phyloP scores from a whole-genome alignment of 1,140 invertebrate species.

The Oreohelix idahoensis region DNA sequence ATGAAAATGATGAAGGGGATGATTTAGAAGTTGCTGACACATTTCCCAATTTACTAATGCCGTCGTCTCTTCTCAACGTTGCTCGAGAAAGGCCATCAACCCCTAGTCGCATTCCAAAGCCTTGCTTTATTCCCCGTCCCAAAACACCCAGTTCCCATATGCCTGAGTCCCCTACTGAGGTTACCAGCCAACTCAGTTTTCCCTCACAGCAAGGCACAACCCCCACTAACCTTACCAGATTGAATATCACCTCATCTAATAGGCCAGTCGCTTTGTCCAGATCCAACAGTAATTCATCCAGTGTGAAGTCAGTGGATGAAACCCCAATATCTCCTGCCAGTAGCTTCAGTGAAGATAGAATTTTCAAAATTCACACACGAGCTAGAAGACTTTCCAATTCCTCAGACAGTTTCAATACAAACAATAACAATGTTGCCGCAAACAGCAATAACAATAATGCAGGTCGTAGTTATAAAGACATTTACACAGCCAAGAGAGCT shows the following conservation, averaged over 20 bases:
- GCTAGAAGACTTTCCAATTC: slow-evolving; percentile 22
- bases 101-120: slow-evolving; percentile 40
- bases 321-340: slow-evolving; percentile 43
- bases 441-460: neutral
- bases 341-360: slow-evolving; percentile 35
- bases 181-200: neutral
- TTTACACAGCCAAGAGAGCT: slow-evolving; percentile 50
- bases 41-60: neutral
- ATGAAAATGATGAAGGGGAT: slow-evolving; percentile 28
- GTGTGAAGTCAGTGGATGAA: slow-evolving; percentile 26
- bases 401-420: neutral
- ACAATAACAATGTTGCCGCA: neutral
- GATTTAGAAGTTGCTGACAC: neutral
- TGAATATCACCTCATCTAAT: neutral
- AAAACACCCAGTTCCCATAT: slow-evolving; percentile 38
- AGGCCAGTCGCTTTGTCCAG: slow-evolving; percentile 10
- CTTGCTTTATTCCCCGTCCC: slow-evolving; percentile 49
- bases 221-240: neutral
- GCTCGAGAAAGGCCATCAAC: slow-evolving; percentile 25
- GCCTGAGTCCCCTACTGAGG: neutral
- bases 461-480: slow-evolving; percentile 46
- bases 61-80: neutral
- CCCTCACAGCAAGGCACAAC: neutral
- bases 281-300: slow-evolving; percentile 34
- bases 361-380: slow-evolving; percentile 26